Base-by-base conservation (phyloP, 2,888 invertebrate genomes). In the Dendrolimus pini region DNA sequence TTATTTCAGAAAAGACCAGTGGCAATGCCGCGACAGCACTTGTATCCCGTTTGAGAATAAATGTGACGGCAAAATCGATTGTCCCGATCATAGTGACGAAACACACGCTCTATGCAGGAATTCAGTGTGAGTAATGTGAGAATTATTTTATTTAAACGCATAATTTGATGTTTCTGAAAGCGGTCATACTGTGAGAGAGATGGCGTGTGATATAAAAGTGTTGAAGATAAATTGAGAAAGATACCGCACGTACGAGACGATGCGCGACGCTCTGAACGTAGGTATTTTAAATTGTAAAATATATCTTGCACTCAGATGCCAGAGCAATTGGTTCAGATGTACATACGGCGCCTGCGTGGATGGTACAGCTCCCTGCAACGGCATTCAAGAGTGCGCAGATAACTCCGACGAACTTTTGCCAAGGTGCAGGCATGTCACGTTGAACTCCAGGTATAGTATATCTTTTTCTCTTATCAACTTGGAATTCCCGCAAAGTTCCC, bases 321-420 rank as follows among this genome's bases (percentile, higher is more conserved):
- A 80, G 47, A 64, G 69, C 1, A 80, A 82, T 61, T 80, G 82
- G 78, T 88, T 88, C 67, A 74, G 82, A 0, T 86, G 87, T 56
- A 82, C 84, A 1, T 87, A 87, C 68, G 87, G 87, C 56, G 87
- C 86, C 0, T 87, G 87, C 68, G 86, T 85, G 30, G 87, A 87
- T 56, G 85, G 85, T 1, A 80, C 78, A 0, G 86, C 86, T 1
- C 74, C 83, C 0, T 87, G 87, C 65, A 85, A 86, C 59, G 76
- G 77, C 0, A 41, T 72, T 0, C 61, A 74, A 7, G 87, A 89
- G 7, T 89, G 89, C 59, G 88, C 85, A 0, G 89, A 89, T 62
- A 80, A 82, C 55, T 89, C 89, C 0, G 89, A 89, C 55, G 89
- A 89, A 58, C 71, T 89, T 9, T 71, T 81, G 53, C 83, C 85